Evolutionary conservation across 2,113 vertebrate genomes (phyloP), one percentile per base, ranked within the genome.

Genomic region (Dipodomys ordii): DNA sequence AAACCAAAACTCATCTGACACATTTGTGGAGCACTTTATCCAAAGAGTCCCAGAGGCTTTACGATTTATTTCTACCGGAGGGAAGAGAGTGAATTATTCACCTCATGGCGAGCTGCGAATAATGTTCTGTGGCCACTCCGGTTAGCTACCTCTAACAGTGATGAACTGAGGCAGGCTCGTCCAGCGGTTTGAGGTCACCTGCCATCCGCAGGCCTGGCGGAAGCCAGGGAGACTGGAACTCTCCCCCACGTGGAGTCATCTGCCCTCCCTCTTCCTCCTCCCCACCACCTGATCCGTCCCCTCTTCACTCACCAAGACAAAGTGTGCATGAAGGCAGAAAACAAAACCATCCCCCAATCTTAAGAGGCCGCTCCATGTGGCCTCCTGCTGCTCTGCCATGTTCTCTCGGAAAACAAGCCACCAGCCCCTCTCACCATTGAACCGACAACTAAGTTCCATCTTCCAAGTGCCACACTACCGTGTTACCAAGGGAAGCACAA

Each of bases 11-110:
- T 93, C 80, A 25, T 32, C 92, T 88, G 85, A 94, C 93, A 35
- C 78, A 78, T 95, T 93, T 91, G 87, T 72, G 76, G 85, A 94
- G 67, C 78, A 87, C 94, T 96, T 90, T 76, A 96, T 87, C 95
- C 94, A 88, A 96, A 83, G 85, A 92, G 95, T 92, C 94, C 94
- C 96, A 71, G 65, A 90, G 95, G 95, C 80, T 90, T 94, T 76
- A 44, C 73, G 79, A 57, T 83, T 87, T 67, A 89, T 39, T 76
- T 89, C 95, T 44, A 27, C 76, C 27, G 0, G 60, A 79, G 84
- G 78, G 27, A 93, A 92, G 65, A 73, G 77, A 94, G 81, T 88
- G 77, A 93, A 96, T 96, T 87, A 88, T 73, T 95, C 92, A 78
- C 84, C 44, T 92, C 30, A 65, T 35, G 46, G 62, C 68, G 62